A percentile compares a stretch with the other conserved stretches of the same genome.
phyloP scores from a whole-genome alignment of 2,113 vertebrate species.

The Perognathus longimembris region DNA sequence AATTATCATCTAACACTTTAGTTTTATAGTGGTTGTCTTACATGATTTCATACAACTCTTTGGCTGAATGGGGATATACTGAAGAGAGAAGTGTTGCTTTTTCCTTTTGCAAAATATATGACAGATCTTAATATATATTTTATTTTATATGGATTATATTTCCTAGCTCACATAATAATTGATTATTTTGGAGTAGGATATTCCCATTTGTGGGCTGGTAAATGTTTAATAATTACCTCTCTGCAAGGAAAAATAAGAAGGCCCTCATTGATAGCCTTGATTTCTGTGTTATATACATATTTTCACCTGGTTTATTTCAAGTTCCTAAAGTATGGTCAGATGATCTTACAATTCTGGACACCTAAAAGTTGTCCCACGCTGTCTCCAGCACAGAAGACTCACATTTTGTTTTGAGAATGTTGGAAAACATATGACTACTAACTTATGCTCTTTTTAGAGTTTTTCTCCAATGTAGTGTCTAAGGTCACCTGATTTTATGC shows the following conservation, averaged over 20 bases:
- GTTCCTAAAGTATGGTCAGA: not conserved
- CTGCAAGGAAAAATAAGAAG: not conserved
- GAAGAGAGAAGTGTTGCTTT: not conserved
- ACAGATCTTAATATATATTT: not conserved
- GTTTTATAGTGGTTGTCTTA: slow-evolving; percentile 21
- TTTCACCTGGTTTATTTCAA: not conserved
- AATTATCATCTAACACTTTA: slow-evolving; percentile 25
- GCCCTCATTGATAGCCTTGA: not conserved
- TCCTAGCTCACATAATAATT: not conserved
- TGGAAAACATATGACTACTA: not conserved
- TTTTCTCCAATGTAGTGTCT: not conserved
- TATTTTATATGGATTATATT: not conserved
- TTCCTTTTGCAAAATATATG: not conserved
- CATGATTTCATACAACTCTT: not conserved
- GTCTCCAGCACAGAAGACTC: rapidly evolving
- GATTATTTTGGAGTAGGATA: not conserved
- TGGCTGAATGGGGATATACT: not conserved
- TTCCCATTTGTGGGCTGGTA: not conserved
- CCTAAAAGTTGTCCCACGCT: not conserved
- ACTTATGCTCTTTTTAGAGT: not conserved
- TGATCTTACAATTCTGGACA: not conserved
- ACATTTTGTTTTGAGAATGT: not conserved
- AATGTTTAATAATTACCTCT: not conserved
- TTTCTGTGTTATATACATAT: not conserved
- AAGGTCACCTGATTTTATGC: not conserved